These are phyloP conservation scores for Bombylius discolor DNA, from an alignment of 2,888 invertebrate genomes.

Conservation along the genomic window DNA sequence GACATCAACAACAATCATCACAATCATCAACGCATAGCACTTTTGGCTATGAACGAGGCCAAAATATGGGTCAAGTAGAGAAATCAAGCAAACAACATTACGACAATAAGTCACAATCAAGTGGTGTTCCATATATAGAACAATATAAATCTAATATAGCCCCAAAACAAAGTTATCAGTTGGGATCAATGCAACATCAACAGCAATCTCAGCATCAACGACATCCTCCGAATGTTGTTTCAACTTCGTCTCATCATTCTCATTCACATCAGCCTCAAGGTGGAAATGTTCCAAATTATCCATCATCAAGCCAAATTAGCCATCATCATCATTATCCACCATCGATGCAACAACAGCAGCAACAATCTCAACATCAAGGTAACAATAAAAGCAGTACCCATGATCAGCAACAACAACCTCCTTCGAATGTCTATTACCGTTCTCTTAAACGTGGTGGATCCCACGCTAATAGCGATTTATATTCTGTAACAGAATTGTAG, in stretches of 20 bases:
- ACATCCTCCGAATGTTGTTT: slow-evolving; percentile 14
- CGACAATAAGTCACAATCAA: slow-evolving; percentile 7
- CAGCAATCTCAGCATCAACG: slow-evolving; percentile 15
- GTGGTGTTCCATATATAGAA: slow-evolving; percentile 25
- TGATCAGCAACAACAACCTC: slow-evolving; percentile 6
- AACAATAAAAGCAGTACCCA: slow-evolving; percentile 15
- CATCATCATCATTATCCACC: slow-evolving; percentile 16
- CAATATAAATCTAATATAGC: slow-evolving; percentile 21
- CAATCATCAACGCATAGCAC: slow-evolving; percentile 24
- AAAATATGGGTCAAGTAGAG: slow-evolving; percentile 20
- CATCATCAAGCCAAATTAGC: slow-evolving; percentile 6
- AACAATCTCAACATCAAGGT: slow-evolving; percentile 10
- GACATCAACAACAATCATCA: slow-evolving; percentile 13
- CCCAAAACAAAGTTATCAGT: slow-evolving; percentile 6
- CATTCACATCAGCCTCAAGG: slow-evolving; percentile 12
- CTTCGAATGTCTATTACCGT: slow-evolving; percentile 29
- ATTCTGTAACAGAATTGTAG: slow-evolving; percentile 62
- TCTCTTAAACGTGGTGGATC: slow-evolving; percentile 39
- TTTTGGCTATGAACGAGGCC: slow-evolving; percentile 27
- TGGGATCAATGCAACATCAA: slow-evolving; percentile 10
- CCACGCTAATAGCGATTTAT: slow-evolving; percentile 45
- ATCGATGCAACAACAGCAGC: slow-evolving; percentile 13
- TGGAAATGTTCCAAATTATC: neutral
- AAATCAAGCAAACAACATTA: slow-evolving; percentile 12
- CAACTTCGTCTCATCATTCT: slow-evolving; percentile 17